phyloP scores from a whole-genome alignment of 1,140 invertebrate species.

The Leptoteleia sp. region DNA sequence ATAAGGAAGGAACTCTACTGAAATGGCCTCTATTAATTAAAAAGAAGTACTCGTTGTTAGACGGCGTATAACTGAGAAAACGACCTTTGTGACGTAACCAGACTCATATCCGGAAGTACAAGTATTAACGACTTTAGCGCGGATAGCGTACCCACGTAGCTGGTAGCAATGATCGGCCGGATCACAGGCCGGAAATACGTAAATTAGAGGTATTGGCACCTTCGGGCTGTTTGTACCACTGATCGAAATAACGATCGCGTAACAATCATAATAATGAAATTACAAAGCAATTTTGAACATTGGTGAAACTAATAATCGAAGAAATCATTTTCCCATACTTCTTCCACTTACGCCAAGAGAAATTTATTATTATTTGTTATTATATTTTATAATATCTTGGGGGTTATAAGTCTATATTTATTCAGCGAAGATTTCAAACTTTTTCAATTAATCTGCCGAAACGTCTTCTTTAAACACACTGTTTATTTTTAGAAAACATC shows the following conservation, averaged over 20 bases:
- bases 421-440: no score
- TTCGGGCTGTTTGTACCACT: constrained; percentile 27
- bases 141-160: no score
- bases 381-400: no score
- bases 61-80: constrained; percentile 48
- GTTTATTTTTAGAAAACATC: no score
- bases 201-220: constrained; percentile 37
- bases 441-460: no score
- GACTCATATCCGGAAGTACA: constrained; percentile 43
- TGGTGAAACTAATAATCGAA: no score
- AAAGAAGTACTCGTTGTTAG: constrained; percentile 40
- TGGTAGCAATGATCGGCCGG: constrained; percentile 19
- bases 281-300: constrained; percentile 19
- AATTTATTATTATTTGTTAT: no score
- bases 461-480: no score
- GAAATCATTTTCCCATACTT: no score
- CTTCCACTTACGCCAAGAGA: no score
- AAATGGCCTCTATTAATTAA: constrained; percentile 43
- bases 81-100: constrained; percentile 46
- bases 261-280: constrained; percentile 48
- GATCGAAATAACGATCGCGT: constrained; percentile 47
- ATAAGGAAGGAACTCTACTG: constrained; percentile 45
- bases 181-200: constrained; percentile 25
- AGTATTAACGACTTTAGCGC: constrained; percentile 29
- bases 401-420: no score